Conservation (phyloP, 1,140 invertebrate genomes). For the Tetramorium parvispinum region DNA sequence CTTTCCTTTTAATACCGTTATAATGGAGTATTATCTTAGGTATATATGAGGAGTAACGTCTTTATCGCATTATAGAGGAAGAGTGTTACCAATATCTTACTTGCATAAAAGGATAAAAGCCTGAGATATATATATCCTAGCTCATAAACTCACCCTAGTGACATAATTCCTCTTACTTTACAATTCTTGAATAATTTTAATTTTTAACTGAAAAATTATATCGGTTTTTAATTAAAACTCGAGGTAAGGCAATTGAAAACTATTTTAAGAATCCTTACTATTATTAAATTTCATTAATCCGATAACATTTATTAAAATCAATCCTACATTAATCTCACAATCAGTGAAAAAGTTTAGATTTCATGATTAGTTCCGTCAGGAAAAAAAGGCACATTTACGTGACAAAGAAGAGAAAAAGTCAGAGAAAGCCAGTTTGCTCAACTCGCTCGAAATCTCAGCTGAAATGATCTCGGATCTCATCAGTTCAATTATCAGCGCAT, state of each 20-base stretch:
- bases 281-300: constrained; percentile 23
- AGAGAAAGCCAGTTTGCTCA: neutral
- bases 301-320: neutral
- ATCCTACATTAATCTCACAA: constrained; percentile 13
- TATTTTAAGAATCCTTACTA: neutral
- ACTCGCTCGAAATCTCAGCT: neutral
- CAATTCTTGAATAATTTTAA: constrained; percentile 32
- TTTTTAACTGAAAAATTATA: neutral
- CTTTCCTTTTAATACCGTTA: neutral
- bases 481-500: neutral
- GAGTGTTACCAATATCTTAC: constrained; percentile 20
- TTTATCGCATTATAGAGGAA: neutral
- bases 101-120: constrained; percentile 33
- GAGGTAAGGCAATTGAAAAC: neutral
- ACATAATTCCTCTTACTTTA: constrained; percentile 16
- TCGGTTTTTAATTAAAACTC: constrained; percentile 14
- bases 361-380: neutral
- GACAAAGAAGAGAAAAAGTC: neutral
- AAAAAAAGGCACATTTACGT: neutral
- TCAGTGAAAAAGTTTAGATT: neutral
- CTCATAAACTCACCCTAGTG: neutral
- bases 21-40: neutral
- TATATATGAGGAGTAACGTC: neutral
- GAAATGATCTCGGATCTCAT: neutral
- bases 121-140: neutral